Conservation (phyloP, 2,797 vertebrate genomes). For the Mycteria americana region DNA sequence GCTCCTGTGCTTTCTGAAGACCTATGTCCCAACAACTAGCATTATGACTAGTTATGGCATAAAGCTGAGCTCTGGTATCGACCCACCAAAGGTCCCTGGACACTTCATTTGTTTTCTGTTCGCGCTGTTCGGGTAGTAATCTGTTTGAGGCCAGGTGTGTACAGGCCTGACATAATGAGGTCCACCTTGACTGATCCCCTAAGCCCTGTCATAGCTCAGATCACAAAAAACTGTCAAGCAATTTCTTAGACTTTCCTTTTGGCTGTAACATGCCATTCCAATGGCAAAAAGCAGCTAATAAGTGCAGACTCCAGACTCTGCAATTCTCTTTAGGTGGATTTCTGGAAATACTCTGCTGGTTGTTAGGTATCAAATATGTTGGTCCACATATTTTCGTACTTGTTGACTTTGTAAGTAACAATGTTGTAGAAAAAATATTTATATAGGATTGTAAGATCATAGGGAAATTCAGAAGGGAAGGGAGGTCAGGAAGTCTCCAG, state of each 20-base stretch:
- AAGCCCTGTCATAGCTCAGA: background rate
- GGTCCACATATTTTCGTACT: background rate
- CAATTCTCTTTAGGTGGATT: background rate
- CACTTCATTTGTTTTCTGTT: background rate
- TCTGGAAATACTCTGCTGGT: background rate
- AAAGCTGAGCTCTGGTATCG: background rate
- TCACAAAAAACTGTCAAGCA: background rate
- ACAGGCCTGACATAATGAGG: background rate
- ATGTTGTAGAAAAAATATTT: background rate
- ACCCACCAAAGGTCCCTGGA: background rate
- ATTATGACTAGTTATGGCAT: background rate
- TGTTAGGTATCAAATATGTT: background rate
- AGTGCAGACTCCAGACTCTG: background rate
- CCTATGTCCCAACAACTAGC: background rate
- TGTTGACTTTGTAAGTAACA: background rate
- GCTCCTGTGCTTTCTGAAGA: background rate
- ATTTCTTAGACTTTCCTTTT: background rate
- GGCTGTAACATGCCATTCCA: background rate
- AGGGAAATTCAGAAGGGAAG: background rate
- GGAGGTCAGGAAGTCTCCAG: background rate
- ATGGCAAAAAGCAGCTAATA: background rate
- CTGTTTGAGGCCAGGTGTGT: background rate
- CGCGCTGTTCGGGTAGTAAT: background rate
- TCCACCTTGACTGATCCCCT: background rate
- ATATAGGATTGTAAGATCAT: background rate